Evolutionary conservation across 2,113 vertebrate species (phyloP).

Genomic region (Hypomesus transpacificus): DNA sequence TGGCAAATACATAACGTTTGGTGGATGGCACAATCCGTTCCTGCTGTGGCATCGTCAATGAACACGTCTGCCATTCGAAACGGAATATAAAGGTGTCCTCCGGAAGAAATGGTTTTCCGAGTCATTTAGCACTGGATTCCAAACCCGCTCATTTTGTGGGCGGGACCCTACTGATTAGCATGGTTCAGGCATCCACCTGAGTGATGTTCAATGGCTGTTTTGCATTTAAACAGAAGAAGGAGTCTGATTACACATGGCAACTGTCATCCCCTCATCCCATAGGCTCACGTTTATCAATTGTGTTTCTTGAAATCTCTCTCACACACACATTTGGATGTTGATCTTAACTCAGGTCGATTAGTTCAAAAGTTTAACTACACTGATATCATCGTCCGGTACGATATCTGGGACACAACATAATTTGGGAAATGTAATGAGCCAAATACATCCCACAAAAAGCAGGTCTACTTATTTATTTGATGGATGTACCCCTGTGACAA

Average conservation of each 20-base stretch:
- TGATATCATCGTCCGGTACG: conserved; percentile 16
- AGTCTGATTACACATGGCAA: background rate
- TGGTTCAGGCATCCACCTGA: background rate
- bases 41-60: too few species aligned
- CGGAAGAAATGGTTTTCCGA: background rate
- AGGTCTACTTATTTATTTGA: conserved; percentile 35
- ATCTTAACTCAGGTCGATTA: too few species aligned
- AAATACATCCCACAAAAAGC: conserved; percentile 54
- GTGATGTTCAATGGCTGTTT: background rate
- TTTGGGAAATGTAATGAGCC: conserved; percentile 59
- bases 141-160: background rate
- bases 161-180: too few species aligned
- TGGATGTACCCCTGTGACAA: conserved; percentile 29
- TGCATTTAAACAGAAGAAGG: background rate
- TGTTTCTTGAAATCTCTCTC: too few species aligned
- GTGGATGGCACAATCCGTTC: too few species aligned
- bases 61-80: too few species aligned
- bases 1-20: too few species aligned
- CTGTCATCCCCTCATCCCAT: background rate
- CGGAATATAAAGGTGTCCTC: background rate
- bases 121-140: background rate
- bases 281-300: too few species aligned
- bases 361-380: background rate
- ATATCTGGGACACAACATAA: conserved; percentile 38
- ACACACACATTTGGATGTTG: too few species aligned